phyloP scores from a whole-genome alignment of 2,888 invertebrate species.

The Hirtodrosophila alboralis region DNA sequence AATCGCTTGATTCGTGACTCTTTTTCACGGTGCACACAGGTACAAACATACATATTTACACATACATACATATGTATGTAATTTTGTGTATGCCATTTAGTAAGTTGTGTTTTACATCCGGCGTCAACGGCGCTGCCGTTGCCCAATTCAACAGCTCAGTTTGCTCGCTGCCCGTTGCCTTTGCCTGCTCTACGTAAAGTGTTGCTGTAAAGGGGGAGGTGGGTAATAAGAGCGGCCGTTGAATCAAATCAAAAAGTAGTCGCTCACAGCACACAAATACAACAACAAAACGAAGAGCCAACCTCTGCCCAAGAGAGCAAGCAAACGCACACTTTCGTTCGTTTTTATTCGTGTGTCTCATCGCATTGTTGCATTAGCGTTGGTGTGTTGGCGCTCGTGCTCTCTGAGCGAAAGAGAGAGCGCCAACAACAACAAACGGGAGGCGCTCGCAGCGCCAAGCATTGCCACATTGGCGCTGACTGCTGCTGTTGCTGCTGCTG shows the following conservation, averaged over 20 bases:
- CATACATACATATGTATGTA: conserved; percentile 34
- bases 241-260: conserved; percentile 76
- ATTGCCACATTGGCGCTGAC: conserved; percentile 66
- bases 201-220: conserved; percentile 5
- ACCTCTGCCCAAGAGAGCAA: conserved; percentile 55
- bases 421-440: conserved; percentile 24
- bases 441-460: conserved; percentile 33
- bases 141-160: conserved; percentile 68
- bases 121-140: conserved; percentile 69
- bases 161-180: conserved; percentile 10
- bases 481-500: conserved; percentile 35
- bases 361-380: conserved; percentile 65
- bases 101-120: conserved; percentile 79
- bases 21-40: conserved; percentile 54
- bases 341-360: conserved; percentile 35
- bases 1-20: conserved; percentile 39
- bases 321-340: conserved; percentile 64
- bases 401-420: conserved; percentile 24
- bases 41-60: conserved; percentile 13
- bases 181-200: neutral
- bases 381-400: conserved; percentile 37
- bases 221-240: conserved; percentile 17
- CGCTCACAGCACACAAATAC: conserved; percentile 52
- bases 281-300: conserved; percentile 7
- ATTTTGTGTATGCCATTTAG: conserved; percentile 70